phyloP scores from a whole-genome alignment of 2,888 invertebrate species.

The Ophion ventricosus region DNA sequence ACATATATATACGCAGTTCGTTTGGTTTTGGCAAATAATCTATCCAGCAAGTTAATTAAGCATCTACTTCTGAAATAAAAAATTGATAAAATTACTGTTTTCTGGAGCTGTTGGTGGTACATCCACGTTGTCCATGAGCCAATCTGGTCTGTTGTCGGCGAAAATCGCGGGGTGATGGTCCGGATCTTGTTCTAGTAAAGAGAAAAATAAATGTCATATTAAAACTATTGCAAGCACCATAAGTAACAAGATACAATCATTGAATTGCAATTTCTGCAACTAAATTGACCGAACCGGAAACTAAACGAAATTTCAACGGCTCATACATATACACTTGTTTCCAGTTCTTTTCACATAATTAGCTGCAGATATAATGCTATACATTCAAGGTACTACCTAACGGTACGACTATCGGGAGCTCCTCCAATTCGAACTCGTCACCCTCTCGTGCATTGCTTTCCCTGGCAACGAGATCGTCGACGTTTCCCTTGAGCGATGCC shows the following conservation, averaged over 20 bases:
- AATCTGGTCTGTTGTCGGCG: constrained; percentile 2
- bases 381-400: constrained; percentile 32
- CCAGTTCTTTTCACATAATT: not conserved
- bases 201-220: not conserved
- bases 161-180: not conserved
- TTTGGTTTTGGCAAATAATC: too few relatives aligned
- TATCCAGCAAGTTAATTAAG: too few relatives aligned
- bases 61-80: not conserved
- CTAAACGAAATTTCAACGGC: not conserved
- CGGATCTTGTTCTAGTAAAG: constrained; percentile 16
- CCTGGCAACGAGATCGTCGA: constrained; percentile 14
- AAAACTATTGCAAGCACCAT: not conserved
- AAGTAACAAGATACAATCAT: not conserved
- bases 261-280: not conserved
- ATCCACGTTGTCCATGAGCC: constrained; percentile 7
- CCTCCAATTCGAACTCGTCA: constrained; percentile 27
- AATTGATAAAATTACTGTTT: constrained; percentile 25
- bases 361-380: constrained; percentile 1
- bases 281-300: not conserved
- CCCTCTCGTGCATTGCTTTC: constrained; percentile 20
- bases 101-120: not conserved
- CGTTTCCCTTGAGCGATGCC: constrained; percentile 39
- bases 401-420: constrained; percentile 23
- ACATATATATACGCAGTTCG: not conserved
- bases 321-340: constrained; percentile 6